Evolutionary conservation across 2,888 invertebrate genomes (phyloP).

Genomic region (Cyclophora albipunctata): DNA sequence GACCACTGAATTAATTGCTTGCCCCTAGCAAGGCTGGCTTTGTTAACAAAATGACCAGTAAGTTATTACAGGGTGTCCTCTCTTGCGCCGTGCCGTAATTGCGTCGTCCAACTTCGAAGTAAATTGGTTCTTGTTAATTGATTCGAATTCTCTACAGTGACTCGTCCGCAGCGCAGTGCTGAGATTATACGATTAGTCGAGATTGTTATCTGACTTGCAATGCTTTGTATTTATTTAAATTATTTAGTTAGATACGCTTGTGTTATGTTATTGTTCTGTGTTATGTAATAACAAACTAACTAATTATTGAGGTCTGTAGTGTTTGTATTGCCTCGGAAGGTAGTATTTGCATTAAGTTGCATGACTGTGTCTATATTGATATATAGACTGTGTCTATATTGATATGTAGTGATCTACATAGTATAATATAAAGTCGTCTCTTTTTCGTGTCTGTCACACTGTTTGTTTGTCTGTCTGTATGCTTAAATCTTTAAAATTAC

Average conservation of each 20-base stretch:
- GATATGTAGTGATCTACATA: too few relatives aligned
- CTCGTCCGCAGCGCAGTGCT: constrained; percentile 25
- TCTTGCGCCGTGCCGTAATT: constrained; percentile 41
- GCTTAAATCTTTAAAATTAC: too few relatives aligned
- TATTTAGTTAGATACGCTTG: background rate
- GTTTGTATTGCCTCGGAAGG: too few relatives aligned
- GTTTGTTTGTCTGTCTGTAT: too few relatives aligned
- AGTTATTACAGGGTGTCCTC: constrained; percentile 21
- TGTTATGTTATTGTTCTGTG: background rate
- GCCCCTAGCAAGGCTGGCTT: background rate
- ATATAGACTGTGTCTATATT: too few relatives aligned
- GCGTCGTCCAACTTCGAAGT: constrained; percentile 47
- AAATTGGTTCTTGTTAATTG: constrained; percentile 65
- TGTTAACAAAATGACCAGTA: constrained; percentile 19
- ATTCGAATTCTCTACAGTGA: constrained; percentile 47
- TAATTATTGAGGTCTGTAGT: too few relatives aligned
- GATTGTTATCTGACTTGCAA: constrained; percentile 27
- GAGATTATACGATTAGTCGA: constrained; percentile 19
- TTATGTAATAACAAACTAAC: too few relatives aligned
- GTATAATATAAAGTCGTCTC: too few relatives aligned
- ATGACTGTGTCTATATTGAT: too few relatives aligned
- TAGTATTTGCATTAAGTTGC: too few relatives aligned
- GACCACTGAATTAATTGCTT: too few relatives aligned
- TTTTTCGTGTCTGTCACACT: too few relatives aligned
- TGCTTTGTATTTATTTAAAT: constrained; percentile 25